Conservation (phyloP, 2,888 invertebrate genomes). For the Aelia acuminata region DNA sequence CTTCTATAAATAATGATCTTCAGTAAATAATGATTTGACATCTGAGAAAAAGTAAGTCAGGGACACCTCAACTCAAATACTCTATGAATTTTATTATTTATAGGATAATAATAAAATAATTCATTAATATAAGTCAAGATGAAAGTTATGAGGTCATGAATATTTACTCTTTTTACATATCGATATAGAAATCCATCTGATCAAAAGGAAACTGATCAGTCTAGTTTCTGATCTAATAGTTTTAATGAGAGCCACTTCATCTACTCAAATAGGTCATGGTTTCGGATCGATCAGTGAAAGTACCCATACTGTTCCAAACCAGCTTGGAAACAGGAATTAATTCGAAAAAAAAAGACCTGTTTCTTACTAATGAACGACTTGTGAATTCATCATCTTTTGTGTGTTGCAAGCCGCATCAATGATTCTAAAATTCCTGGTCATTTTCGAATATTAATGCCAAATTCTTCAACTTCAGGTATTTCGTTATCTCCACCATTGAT, state of each 20-base stretch:
- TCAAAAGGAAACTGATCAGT: background rate
- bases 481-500: too few relatives aligned
- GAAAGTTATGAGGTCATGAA: background rate
- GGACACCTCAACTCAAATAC: background rate
- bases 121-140: background rate
- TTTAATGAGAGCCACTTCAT: background rate
- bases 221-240: background rate
- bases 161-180: background rate
- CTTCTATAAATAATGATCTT: slow-evolving; percentile 46
- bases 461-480: background rate
- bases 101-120: background rate
- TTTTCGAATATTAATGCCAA: background rate
- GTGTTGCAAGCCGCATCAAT: background rate
- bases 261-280: slow-evolving; percentile 7
- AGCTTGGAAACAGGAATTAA: background rate
- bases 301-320: background rate
- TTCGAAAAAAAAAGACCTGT: background rate
- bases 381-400: background rate
- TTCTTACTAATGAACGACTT: background rate
- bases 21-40: slow-evolving; percentile 41
- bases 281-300: slow-evolving; percentile 12
- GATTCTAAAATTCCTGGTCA: background rate
- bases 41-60: slow-evolving; percentile 28
- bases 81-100: background rate
- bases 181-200: background rate